Evolutionary conservation across 2,888 invertebrate genomes (phyloP).

Genomic region (Polylopha cassiicola): DNA sequence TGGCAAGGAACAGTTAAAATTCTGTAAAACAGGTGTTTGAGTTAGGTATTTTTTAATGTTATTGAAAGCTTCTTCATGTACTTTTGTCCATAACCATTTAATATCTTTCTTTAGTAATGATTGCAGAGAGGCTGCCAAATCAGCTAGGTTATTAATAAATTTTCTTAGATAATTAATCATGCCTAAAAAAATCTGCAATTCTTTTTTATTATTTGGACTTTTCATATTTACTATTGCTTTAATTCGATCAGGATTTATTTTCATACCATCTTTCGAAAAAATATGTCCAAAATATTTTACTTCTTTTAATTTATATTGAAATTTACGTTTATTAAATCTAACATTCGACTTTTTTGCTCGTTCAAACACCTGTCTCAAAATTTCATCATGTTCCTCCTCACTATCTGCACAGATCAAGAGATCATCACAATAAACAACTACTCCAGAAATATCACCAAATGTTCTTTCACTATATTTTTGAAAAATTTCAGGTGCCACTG

Average conservation of each 20-base stretch:
- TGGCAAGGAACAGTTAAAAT: constrained; percentile 15
- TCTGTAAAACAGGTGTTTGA: constrained; percentile 13
- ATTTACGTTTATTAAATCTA: no score
- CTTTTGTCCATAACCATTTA: constrained; percentile 15
- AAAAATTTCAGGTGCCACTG: no score
- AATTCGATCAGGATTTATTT: constrained; percentile 21
- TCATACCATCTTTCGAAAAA: constrained; percentile 23
- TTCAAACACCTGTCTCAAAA: no score
- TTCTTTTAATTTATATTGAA: no score
- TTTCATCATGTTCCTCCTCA: no score
- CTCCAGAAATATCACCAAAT: no score
- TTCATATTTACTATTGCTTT: constrained; percentile 24
- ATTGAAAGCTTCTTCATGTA: constrained; percentile 13
- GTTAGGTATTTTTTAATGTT: constrained; percentile 17
- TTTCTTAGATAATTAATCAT: constrained; percentile 26
- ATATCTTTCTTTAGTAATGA: constrained; percentile 23
- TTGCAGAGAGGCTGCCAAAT: constrained; percentile 14
- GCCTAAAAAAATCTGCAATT: constrained; percentile 23
- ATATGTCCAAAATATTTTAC: constrained; percentile 8
- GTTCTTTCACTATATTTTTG: no score
- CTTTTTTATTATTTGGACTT: constrained; percentile 26
- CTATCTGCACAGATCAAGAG: no score
- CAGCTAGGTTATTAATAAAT: constrained; percentile 23
- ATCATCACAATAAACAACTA: no score
- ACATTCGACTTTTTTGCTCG: no score